phyloP scores from a whole-genome alignment of 2,888 invertebrate genomes.

The Mechanitis mazaeus region DNA sequence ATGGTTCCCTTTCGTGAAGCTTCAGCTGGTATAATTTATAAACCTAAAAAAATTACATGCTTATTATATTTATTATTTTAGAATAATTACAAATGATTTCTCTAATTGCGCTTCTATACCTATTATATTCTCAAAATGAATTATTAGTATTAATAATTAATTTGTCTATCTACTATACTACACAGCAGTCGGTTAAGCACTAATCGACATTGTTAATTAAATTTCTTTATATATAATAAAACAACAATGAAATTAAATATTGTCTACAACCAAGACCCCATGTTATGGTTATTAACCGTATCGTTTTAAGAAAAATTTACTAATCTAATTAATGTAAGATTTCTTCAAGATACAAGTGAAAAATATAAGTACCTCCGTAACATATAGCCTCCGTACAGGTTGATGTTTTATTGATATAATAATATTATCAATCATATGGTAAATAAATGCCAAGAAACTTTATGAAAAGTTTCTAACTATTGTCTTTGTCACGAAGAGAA shows the following conservation, averaged over 20 bases:
- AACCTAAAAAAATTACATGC: slow-evolving; percentile 44
- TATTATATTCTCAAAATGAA: neutral
- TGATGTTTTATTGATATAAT: no score
- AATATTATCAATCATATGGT: neutral
- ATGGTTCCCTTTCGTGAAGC: slow-evolving; percentile 85
- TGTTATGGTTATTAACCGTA: no score
- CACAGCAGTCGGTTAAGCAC: neutral
- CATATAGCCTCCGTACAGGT: no score
- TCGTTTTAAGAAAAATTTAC: no score
- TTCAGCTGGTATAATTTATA: slow-evolving; percentile 81
- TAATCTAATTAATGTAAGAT: no score
- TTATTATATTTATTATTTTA: no score
- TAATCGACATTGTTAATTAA: neutral
- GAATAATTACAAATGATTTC: no score
- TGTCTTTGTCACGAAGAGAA: slow-evolving; percentile 19
- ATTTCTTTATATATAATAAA: neutral
- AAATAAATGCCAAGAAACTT: slow-evolving; percentile 11
- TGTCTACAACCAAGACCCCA: no score
- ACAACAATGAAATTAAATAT: neutral
- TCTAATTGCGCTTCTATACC: neutral
- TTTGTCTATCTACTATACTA: neutral
- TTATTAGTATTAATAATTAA: neutral
- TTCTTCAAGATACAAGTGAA: no score
- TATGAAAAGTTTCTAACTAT: slow-evolving; percentile 15
- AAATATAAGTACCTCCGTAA: no score